These are phyloP conservation scores for Morone saxatilis DNA, from an alignment of 2,113 vertebrate genomes.

Conservation along the genomic window DNA sequence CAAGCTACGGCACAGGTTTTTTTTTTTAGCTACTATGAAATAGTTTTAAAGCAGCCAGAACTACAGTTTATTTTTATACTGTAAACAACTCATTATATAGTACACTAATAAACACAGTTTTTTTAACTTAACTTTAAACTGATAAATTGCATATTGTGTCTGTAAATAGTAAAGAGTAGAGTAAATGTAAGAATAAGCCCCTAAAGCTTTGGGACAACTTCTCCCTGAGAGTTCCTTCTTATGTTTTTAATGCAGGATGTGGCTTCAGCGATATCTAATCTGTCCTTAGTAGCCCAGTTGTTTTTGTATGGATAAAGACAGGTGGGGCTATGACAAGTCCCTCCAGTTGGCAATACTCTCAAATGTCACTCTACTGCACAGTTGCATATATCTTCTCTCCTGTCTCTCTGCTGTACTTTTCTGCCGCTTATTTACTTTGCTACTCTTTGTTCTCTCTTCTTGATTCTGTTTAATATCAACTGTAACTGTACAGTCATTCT, in stretches of 20 bases:
- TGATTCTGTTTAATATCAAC: not conserved
- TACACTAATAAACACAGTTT: too few relatives aligned
- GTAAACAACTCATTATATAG: not conserved
- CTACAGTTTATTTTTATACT: not conserved
- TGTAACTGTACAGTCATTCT: not conserved
- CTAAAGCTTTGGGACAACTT: constrained; percentile 2
- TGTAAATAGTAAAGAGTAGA: not conserved
- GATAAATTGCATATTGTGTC: not conserved
- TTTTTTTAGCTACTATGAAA: not conserved
- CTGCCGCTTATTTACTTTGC: constrained; percentile 14
- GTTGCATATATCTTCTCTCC: constrained; percentile 37
- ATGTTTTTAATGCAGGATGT: constrained; percentile 35
- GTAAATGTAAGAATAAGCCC: constrained; percentile 12
- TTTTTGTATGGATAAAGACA: constrained; percentile 78
- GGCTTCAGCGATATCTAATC: constrained; percentile 61
- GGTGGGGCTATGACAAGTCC: constrained; percentile 72
- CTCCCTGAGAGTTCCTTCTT: not conserved
- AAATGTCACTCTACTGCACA: constrained; percentile 67
- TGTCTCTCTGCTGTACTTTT: constrained; percentile 20
- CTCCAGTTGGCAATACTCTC: constrained; percentile 70
- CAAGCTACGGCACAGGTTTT: not conserved
- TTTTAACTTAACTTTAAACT: not conserved
- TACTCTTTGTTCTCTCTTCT: not conserved
- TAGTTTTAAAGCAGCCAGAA: not conserved
- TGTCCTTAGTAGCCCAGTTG: constrained; percentile 53